phyloP scores from a whole-genome alignment of 2,888 invertebrate genomes.

The Orthosia gracilis region DNA sequence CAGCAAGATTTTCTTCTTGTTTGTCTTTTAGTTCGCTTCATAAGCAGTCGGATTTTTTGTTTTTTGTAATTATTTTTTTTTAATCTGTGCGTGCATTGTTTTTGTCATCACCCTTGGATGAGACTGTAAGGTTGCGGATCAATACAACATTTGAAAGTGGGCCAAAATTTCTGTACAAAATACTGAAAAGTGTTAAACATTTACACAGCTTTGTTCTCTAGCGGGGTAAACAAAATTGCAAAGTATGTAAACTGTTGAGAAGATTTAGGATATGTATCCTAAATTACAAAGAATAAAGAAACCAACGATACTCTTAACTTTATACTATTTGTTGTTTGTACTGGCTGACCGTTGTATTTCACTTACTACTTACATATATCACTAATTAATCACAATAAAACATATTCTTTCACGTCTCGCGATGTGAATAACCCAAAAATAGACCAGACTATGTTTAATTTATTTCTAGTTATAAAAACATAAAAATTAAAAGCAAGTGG shows the following conservation, averaged over 20 bases:
- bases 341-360: conserved; percentile 26
- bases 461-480: conserved; percentile 10
- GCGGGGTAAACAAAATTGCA: conserved; percentile 28
- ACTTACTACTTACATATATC: conserved; percentile 13
- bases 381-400: conserved; percentile 28
- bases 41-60: too few relatives aligned
- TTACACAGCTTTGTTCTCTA: conserved; percentile 39
- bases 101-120: conserved; percentile 8
- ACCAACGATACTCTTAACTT: conserved; percentile 1
- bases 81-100: conserved; percentile 1
- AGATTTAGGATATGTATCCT: conserved; percentile 20
- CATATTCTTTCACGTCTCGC: conserved; percentile 23
- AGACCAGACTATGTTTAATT: conserved; percentile 1
- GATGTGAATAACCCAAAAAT: conserved; percentile 21
- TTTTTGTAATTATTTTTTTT: too few relatives aligned
- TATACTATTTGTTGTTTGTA: conserved; percentile 22
- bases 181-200: conserved; percentile 35
- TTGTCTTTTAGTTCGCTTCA: too few relatives aligned
- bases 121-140: conserved; percentile 8
- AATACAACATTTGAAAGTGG: conserved; percentile 38
- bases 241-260: conserved; percentile 35
- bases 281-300: conserved; percentile 37
- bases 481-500: conserved; percentile 1
- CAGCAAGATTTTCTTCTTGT: too few relatives aligned
- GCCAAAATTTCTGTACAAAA: conserved; percentile 41